Evolutionary conservation across 2,888 invertebrate species (phyloP), one percentile per base, ranked within the genome.

Genomic region (Chaetogeoica ovagalla): DNA sequence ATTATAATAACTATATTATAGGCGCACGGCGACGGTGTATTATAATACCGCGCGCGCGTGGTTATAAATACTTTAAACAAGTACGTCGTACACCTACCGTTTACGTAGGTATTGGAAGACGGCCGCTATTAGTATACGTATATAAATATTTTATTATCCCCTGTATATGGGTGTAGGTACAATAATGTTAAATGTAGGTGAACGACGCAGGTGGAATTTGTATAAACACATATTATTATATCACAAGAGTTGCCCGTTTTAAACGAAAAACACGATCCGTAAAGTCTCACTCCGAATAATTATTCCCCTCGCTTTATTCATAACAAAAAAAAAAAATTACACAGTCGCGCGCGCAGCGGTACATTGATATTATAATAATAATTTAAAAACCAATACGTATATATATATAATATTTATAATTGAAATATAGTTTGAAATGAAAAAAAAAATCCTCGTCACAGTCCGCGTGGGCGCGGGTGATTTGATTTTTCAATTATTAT

Each of bases 181-280:
- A 30, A 30, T 30, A 30, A 30, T 30, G 4, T 11, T n/a, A 69
- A 55, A 30, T n/a, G n/a, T 39, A 39, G 17, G 37, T 19, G 55
- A 65, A 74, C 74, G 55, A 65, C 7, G 11, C 74, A 74, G 74
- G 74, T 74, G 74, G 37, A 65, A 30, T 65, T 65, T n/a, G 39
- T 19, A 30, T 30, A 30, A n/a, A n/a, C n/a, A n/a, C n/a, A n/a
- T n/a, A n/a, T n/a, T n/a, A n/a, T n/a, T n/a, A n/a, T n/a, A n/a
- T n/a, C n/a, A n/a, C n/a, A n/a, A n/a, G n/a, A n/a, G 39, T 65
- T 15, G 17, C 21, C 37, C 1, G 63, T 73, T 73, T 52, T 52
- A 17, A 30, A n/a, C 8, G 6, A 52, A 73, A 30, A 63, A 52
- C 48, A 72, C 55, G 21, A 65, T 74, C 73, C 55, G n/a, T 57